Base-by-base conservation (phyloP, 2,797 vertebrate genomes). In the Aeoliscus strigatus region DNA sequence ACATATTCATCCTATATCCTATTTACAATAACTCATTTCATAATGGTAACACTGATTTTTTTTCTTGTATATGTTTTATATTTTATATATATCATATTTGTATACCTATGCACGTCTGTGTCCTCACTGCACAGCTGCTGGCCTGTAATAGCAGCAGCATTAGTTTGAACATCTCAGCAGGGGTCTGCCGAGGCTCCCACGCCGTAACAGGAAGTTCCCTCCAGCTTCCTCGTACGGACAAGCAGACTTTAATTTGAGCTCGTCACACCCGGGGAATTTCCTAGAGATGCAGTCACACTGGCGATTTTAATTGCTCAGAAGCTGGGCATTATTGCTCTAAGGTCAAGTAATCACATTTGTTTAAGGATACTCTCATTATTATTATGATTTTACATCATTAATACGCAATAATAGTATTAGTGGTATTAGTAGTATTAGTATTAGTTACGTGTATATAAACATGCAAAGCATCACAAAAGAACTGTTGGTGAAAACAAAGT, bases 171-270 rank as follows among this genome's bases (percentile, higher is more conserved):
- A 21, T 58, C 67, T 69, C 68, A 56, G 63, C n/a, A 4, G 42
- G 55, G 73, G 66, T 53, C 59, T 27, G 33, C 28, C 50, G 51
- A 77, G 63, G 32, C 63, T 70, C 57, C 57, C 2, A 14, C 60
- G 67, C 67, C 53, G 54, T 35, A 55, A 48, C 44, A 31, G 41
- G 41, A 51, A 63, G 53, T 54, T 71, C 31, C 53, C 56, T 71
- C 31, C 53, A 34, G 51, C 40, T 29, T 54, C 59, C 41, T 61
- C 54, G 59, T 42, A 59, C 30, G 36, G 54, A 61, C 60, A 24
- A 59, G 52, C 42, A 41, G 47, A 59, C 71, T 67, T 69, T 70
- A 51, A 68, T 59, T 73, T 63, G 39, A 63, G 42, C 16, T 39
- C 15, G 43, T 55, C 48, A 70, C 37, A 56, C 54, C 40, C 47